Evolutionary conservation across 2,888 invertebrate genomes (phyloP).

Genomic region (Proisotoma minuta): DNA sequence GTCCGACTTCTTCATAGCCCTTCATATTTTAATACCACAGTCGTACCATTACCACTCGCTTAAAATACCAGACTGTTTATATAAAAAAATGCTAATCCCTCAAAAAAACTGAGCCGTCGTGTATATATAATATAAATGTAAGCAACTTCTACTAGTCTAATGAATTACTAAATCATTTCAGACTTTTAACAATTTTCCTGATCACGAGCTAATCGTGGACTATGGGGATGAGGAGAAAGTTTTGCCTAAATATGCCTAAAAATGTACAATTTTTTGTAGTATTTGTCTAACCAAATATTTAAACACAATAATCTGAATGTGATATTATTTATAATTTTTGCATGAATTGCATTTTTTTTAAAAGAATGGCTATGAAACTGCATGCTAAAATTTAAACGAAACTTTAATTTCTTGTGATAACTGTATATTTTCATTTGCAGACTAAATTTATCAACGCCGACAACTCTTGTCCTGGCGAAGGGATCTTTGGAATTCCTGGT

Average conservation of each 20-base stretch:
- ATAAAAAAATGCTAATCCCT: background rate
- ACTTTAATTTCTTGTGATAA: background rate
- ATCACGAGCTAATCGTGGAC: background rate
- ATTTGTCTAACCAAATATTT: background rate
- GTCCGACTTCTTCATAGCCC: conserved; percentile 26
- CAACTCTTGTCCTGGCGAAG: conserved; percentile 24
- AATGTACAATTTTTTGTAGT: background rate
- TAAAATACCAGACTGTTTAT: background rate
- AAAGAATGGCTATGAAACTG: background rate
- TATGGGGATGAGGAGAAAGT: background rate
- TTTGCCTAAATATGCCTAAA: too few species aligned
- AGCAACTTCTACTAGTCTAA: background rate
- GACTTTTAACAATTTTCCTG: background rate
- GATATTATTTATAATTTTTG: background rate
- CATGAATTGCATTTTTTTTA: background rate
- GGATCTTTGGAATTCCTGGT: conserved; percentile 26
- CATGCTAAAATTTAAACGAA: background rate
- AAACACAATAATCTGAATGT: background rate
- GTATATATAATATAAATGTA: background rate
- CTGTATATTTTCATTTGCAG: conserved; percentile 7
- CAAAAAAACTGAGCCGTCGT: background rate
- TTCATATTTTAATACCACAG: background rate
- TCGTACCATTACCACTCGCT: background rate
- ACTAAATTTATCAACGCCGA: conserved; percentile 25
- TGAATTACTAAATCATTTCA: background rate